Evolutionary conservation across 2,113 vertebrate species (phyloP).

Genomic region (Mustela lutreola): DNA sequence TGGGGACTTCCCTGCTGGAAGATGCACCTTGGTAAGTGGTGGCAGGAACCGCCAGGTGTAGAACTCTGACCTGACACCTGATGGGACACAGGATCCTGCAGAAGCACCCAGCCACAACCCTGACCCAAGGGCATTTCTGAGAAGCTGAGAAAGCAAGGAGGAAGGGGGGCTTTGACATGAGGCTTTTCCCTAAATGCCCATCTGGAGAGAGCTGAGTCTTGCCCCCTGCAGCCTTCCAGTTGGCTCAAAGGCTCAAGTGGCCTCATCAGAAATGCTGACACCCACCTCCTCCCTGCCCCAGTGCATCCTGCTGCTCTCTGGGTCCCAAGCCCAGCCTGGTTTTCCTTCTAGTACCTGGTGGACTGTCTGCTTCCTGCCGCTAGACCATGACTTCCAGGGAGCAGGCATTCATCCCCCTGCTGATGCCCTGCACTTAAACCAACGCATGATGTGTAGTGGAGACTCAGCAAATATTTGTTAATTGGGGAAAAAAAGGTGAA

Average conservation of each 20-base stretch:
- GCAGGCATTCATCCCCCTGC: background rate
- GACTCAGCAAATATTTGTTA: background rate
- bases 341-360: background rate
- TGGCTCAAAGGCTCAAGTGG: background rate
- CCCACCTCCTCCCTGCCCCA: background rate
- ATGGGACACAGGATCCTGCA: background rate
- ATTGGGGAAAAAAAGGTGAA: background rate
- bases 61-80: background rate
- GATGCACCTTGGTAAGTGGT: background rate
- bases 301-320: background rate
- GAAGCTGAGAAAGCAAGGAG: background rate
- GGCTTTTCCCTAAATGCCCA: background rate
- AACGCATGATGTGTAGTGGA: background rate
- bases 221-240: no score
- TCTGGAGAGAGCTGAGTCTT: background rate
- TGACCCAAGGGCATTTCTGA: background rate
- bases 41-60: background rate
- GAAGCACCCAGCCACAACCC: background rate
- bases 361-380: background rate
- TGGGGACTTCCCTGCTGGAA: background rate
- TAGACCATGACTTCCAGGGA: background rate
- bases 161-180: no score
- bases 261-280: background rate
- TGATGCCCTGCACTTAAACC: background rate
- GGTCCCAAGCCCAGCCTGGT: background rate